Percentiles rank a stretch among this genome's conserved stretches.
Conservation (phyloP, 30 jellyfish, hydroid and myxozoan genomes). For the Catostylus mosaicus region DNA sequence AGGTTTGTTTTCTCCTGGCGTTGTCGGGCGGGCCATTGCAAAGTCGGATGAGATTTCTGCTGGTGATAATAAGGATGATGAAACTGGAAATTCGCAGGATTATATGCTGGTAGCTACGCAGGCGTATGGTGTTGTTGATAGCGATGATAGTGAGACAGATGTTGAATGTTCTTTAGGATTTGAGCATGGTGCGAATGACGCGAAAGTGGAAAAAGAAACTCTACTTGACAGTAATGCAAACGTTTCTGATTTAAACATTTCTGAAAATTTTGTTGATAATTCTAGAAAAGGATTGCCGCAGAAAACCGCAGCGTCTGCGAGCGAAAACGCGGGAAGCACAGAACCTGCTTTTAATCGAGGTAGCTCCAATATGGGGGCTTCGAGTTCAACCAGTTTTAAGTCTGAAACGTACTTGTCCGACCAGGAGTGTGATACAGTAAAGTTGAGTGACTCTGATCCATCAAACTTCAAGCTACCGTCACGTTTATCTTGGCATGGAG, state of each 20-base stretch:
- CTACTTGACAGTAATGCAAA: not conserved
- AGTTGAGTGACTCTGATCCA: not conserved
- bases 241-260: too few species aligned
- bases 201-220: not conserved
- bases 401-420: not conserved
- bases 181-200: not conserved
- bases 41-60: not conserved
- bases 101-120: constrained; percentile 30
- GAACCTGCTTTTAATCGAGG: too few species aligned
- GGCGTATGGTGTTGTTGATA: constrained; percentile 29
- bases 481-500: not conserved
- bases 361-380: too few species aligned
- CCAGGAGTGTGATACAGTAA: not conserved
- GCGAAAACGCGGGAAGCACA: too few species aligned
- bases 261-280: too few species aligned
- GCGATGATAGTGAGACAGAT: constrained; percentile 1
- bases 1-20: not conserved
- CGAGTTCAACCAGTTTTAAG: too few species aligned
- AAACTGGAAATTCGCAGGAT: not conserved
- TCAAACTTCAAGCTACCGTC: not conserved
- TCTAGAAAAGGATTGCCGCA: too few species aligned
- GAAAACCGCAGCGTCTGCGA: too few species aligned
- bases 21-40: not conserved
- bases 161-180: not conserved
- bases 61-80: not conserved